Conservation (phyloP, 2,113 vertebrate genomes). For the Callaeas wilsoni region DNA sequence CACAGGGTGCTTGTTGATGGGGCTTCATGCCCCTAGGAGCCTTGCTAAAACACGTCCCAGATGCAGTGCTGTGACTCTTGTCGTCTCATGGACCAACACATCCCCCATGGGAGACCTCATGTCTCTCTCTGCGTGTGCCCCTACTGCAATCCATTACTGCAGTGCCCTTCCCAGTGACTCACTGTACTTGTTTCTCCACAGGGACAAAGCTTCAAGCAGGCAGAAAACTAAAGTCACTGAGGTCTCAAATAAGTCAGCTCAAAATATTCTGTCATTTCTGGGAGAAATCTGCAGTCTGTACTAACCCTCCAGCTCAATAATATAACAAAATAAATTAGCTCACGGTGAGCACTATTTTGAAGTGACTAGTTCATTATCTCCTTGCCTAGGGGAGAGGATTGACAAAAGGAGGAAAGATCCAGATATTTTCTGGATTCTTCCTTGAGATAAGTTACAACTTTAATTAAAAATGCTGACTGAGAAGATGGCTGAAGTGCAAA, state of each 20-base stretch:
- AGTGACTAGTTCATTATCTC: constrained; percentile 4
- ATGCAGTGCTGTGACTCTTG: neutral
- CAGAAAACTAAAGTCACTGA: neutral
- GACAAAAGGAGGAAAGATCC: neutral
- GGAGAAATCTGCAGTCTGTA: neutral
- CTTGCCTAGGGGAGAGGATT: neutral
- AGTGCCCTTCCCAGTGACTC: neutral
- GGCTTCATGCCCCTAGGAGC: neutral
- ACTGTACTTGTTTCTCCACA: neutral
- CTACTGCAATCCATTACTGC: neutral
- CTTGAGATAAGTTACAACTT: neutral
- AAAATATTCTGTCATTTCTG: neutral
- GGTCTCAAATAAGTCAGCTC: neutral
- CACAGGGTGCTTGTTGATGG: neutral
- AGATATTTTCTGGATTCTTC: constrained; percentile 27
- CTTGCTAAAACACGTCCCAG: neutral
- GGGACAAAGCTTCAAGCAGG: neutral
- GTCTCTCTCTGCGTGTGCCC: neutral
- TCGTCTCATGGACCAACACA: neutral
- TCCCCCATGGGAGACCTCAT: neutral
- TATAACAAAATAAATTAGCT: neutral
- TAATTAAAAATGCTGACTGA: constrained; percentile 14
- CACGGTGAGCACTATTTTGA: neutral
- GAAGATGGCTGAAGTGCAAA: neutral
- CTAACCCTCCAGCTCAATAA: neutral